Evolutionary conservation across 1,140 invertebrate genomes (phyloP), one percentile per base, ranked within the genome.

Genomic region (Anastatus disparis): DNA sequence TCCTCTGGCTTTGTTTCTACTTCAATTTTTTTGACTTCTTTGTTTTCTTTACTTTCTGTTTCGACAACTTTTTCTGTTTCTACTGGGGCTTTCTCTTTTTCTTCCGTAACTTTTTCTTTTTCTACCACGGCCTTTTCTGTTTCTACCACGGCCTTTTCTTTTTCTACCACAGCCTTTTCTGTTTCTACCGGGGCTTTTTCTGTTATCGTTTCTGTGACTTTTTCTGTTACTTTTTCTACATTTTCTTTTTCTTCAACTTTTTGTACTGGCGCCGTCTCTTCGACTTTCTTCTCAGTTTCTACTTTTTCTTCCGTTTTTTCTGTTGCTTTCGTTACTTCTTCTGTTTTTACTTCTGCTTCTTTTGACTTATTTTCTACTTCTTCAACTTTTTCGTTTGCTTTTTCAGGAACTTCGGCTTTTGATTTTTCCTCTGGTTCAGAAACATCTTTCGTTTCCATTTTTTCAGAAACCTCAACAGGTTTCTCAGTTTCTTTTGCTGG

Each of bases 101-200:
- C 40, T n/a, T 67, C 40, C 1, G n/a, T 40, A 9, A 29, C n/a
- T 50, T 68, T 53, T 44, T 70, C 62, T 20, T 53, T 44, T 70
- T 56, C 2, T n/a, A n/a, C n/a, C n/a, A 24, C n/a, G 31, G 52
- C 29, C 3, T 68, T 68, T 56, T 72, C 52, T 2, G 17, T n/a
- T 15, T 50, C 27, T 42, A 61, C 22, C 12, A 38, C 53, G 17
- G 64, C 53, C 31, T 69, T 65, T 3, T 31, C 9, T 71, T 62
- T 24, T 55, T 68, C 62, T 59, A 71, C 42, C 20, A 55, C 8
- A 48, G 66, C 61, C 24, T 70, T 70, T 56, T n/a, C n/a, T n/a
- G n/a, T n/a, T n/a, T 73, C 70, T 46, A 74, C 73, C 8, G 53
- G 69, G 69, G 53, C 29, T 46, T 78, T 75, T 59, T 76, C 74